Percentiles rank a stretch among this genome's conserved stretches.
These are phyloP conservation scores for Archocentrus centrarchus DNA, from an alignment of 2,113 vertebrate genomes.

Conservation along the genomic window DNA sequence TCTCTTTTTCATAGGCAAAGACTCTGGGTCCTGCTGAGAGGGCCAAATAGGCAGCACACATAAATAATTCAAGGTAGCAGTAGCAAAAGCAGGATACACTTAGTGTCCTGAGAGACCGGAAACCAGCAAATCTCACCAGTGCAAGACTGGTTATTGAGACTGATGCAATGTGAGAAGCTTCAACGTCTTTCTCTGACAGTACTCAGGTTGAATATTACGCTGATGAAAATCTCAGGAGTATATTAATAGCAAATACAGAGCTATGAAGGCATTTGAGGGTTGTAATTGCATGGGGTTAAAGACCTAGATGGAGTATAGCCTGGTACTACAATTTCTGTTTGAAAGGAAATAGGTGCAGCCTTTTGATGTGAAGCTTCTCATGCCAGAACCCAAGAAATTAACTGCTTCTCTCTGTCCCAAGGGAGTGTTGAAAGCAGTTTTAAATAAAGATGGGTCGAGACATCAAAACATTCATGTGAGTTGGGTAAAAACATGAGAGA, in stretches of 20 bases:
- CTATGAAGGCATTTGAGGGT: neutral
- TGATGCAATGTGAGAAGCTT: neutral
- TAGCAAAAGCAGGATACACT: slow-evolving; percentile 54
- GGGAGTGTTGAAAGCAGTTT: slow-evolving; percentile 13
- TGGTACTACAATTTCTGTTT: neutral
- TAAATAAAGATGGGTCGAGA: slow-evolving; percentile 14
- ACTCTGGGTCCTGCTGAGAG: slow-evolving; percentile 43
- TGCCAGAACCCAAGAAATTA: neutral
- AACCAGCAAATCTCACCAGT: slow-evolving; percentile 50
- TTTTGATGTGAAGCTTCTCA: slow-evolving; percentile 9
- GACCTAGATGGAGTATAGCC: neutral
- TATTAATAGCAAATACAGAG: slow-evolving; percentile 19
- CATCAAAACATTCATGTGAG: slow-evolving; percentile 5
- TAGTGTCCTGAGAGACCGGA: slow-evolving; percentile 47
- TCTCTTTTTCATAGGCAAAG: slow-evolving; percentile 53
- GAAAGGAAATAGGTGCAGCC: neutral
- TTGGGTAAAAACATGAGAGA: neutral
- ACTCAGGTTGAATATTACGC: neutral
- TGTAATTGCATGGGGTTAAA: slow-evolving; percentile 28
- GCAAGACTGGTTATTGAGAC: slow-evolving; percentile 51
- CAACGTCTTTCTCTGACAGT: neutral
- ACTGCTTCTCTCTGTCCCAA: neutral
- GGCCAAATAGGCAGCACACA: slow-evolving; percentile 51
- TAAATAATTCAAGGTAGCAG: slow-evolving; percentile 71
- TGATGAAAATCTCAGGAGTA: slow-evolving; percentile 20